Conservation (phyloP, 2,113 vertebrate genomes). For the Anas platyrhynchos region DNA sequence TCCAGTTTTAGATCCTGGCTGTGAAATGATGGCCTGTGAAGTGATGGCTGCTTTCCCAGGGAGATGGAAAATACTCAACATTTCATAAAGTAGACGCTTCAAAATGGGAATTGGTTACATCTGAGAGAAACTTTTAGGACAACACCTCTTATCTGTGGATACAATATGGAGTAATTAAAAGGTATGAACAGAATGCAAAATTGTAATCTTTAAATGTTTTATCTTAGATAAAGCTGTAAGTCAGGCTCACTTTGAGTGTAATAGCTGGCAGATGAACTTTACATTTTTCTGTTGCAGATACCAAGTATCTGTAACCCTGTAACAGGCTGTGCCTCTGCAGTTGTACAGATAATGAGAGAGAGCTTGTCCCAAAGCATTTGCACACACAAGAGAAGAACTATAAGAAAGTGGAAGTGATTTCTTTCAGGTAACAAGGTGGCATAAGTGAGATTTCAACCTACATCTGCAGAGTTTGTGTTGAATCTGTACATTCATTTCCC, state of each 20-base stretch:
- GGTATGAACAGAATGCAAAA: constrained; percentile 29
- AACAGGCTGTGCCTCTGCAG: neutral
- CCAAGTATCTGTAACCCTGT: too few species aligned
- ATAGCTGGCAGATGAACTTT: neutral
- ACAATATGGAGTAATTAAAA: neutral
- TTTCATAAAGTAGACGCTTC: neutral
- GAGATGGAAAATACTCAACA: neutral
- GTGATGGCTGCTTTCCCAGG: constrained; percentile 15
- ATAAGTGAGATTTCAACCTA: neutral
- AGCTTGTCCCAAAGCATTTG: neutral
- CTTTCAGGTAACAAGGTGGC: neutral
- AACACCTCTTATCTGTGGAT: neutral
- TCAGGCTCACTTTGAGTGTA: neutral
- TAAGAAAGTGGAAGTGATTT: neutral
- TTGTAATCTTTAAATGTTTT: neutral
- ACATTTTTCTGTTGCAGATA: neutral
- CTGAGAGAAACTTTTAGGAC: neutral
- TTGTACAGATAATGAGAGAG: neutral
- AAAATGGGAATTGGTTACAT: neutral
- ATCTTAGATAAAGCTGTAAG: neutral
- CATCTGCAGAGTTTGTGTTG: neutral
- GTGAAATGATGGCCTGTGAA: constrained; percentile 14
- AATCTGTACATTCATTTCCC: accelerated
- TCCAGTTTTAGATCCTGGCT: constrained; percentile 15
- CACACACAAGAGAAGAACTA: neutral